Evolutionary conservation across 2,888 invertebrate species (phyloP).

Genomic region (Andrena trimmerana): DNA sequence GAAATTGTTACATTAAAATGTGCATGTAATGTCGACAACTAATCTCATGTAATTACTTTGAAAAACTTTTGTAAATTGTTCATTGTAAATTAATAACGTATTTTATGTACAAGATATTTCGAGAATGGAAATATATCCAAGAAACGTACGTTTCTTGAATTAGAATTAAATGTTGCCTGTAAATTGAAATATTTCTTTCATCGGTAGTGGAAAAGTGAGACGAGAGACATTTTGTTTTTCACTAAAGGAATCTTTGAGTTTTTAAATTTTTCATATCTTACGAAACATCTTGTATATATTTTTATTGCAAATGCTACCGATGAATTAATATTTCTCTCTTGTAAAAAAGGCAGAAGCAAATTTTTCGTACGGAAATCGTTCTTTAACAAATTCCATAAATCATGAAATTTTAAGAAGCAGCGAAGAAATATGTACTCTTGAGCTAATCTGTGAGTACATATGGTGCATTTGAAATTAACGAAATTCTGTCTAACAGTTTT

Average conservation of each 20-base stretch:
- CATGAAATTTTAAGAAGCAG: constrained; percentile 44
- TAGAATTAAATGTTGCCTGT: constrained; percentile 10
- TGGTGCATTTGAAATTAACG: constrained; percentile 64
- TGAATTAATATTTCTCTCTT: constrained; percentile 46
- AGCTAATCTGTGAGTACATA: constrained; percentile 67
- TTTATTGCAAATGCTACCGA: constrained; percentile 22
- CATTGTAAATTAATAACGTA: constrained; percentile 47
- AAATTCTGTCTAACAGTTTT: constrained; percentile 32
- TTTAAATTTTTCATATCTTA: constrained; percentile 5
- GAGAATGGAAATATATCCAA: constrained; percentile 33
- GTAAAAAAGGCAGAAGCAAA: constrained; percentile 51
- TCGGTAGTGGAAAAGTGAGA: background rate
- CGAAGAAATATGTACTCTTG: constrained; percentile 59
- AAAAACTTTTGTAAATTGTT: constrained; percentile 49
- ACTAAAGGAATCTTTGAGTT: constrained; percentile 6
- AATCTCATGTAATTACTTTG: constrained; percentile 34
- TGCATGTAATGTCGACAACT: constrained; percentile 37
- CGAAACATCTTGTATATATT: constrained; percentile 18
- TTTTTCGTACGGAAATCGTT: constrained; percentile 55
- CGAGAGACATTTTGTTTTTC: background rate
- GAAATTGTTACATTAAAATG: constrained; percentile 37
- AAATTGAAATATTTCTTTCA: constrained; percentile 20
- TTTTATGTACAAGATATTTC: constrained; percentile 46
- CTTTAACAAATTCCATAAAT: constrained; percentile 53
- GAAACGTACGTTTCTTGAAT: constrained; percentile 18